Conservation (phyloP, 2,113 vertebrate genomes). For the Oenanthe melanoleuca region DNA sequence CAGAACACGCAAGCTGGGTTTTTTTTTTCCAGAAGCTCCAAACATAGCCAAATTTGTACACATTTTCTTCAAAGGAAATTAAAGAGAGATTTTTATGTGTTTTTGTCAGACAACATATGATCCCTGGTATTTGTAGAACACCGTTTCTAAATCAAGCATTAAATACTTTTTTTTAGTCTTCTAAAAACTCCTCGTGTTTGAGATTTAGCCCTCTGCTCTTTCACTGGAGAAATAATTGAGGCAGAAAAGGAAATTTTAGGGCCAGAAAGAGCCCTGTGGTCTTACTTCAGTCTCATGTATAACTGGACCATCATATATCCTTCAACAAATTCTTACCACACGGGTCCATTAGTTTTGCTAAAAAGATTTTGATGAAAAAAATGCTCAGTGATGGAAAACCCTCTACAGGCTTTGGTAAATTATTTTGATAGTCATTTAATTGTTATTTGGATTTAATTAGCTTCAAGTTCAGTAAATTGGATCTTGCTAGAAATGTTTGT, state of each 20-base stretch:
- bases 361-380: background rate
- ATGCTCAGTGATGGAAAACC: background rate
- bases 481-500: slow-evolving; percentile 41
- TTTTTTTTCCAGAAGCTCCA: background rate
- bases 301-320: background rate
- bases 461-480: slow-evolving; percentile 46
- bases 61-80: background rate
- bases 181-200: background rate
- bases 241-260: background rate
- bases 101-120: background rate
- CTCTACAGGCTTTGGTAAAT: background rate
- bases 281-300: background rate
- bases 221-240: background rate
- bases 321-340: background rate
- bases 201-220: background rate
- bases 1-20: background rate
- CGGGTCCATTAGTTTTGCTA: background rate
- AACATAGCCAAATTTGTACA: background rate
- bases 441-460: slow-evolving; percentile 51
- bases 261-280: background rate
- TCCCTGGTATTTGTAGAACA: background rate
- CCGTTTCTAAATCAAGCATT: background rate
- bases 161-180: background rate
- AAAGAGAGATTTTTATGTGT: background rate
- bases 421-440: slow-evolving; percentile 28